Conservation (phyloP, 1,140 invertebrate species). For the Lanistes nyassanus region DNA sequence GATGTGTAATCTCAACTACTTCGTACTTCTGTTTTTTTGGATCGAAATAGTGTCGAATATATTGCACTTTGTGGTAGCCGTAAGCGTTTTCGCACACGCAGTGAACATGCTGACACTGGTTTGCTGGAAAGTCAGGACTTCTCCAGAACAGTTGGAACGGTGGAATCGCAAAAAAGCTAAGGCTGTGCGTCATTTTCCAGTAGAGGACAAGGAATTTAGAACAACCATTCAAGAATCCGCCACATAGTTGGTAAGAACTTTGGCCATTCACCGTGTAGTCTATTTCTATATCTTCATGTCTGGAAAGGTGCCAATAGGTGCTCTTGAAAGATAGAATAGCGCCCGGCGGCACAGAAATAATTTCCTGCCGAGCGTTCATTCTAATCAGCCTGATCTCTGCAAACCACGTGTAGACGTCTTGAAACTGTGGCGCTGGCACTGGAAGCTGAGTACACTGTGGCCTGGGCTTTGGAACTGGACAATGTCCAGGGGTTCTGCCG, state of each 20-base stretch:
- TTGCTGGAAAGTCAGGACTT: neutral
- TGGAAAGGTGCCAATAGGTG: slow-evolving; percentile 7
- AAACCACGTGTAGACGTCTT: neutral
- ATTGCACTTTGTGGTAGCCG: slow-evolving; percentile 7
- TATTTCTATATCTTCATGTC: neutral
- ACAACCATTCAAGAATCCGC: neutral
- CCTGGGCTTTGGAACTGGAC: neutral
- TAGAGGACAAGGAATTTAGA: slow-evolving; percentile 7
- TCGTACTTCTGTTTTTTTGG: neutral
- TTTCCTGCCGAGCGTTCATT: neutral
- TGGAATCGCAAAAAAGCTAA: too few relatives aligned
- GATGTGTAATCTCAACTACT: slow-evolving; percentile 14
- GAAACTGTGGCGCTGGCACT: neutral
- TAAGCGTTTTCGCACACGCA: slow-evolving; percentile 18
- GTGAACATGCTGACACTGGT: neutral
- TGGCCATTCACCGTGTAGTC: slow-evolving; percentile 16
- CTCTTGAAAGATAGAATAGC: slow-evolving; percentile 16
- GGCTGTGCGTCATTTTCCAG: neutral
- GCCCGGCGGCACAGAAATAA: neutral
- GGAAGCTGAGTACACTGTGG: neutral
- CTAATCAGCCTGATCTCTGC: slow-evolving; percentile 14
- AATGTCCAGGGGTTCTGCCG: too few relatives aligned
- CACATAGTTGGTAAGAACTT: neutral
- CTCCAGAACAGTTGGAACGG: neutral
- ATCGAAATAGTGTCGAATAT: slow-evolving; percentile 8